Base-by-base conservation (phyloP, 2,113 vertebrate species). In the Eubucco bourcierii region DNA sequence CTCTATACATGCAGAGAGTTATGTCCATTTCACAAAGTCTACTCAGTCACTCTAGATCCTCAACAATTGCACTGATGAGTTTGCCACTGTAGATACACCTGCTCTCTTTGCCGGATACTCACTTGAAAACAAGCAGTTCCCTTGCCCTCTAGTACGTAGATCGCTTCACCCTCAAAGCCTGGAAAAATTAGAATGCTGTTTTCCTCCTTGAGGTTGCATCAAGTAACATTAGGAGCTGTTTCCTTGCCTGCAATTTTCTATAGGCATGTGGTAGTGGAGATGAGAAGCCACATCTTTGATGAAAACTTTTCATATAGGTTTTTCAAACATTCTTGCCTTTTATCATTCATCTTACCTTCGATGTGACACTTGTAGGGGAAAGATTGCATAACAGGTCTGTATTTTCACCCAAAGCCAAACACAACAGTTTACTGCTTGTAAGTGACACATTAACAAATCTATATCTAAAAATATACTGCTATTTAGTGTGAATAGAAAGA, bases 401-500 rank as follows among this genome's bases (percentile, higher is more conserved):
- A 41, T 75, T 81, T 67, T 84, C 47, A 87, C 24, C 24, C 10
- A n/a, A 37, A 72, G 24, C 17, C 47, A 84, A 70, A 93, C 34
- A 63, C 7, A 15, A 10, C 0, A 0, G n/a, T 4, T 61, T 60
- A 67, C 1, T 34, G 37, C 14, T 34, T 27, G 7, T 31, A 78
- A 75, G 29, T 53, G 6, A 13, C 20, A 8, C 20, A 56, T 23
- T 73, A 72, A 85, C 5, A 66, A 58, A 88, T 25, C 19, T 9
- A 1, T 24, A 9, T 21, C 10, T 33, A n/a, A 72, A 84, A 31
- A 9, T 65, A 82, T 3, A 10, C 33, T 68, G 31, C 16, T 67
- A 23, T 67, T 87, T 28, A 47, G 7, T 11, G 8, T 66, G 39
- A 68, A 65, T 1, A 44, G 15, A 52, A 66, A 28, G 65, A 90